Evolutionary conservation across 2,888 invertebrate species (phyloP), one percentile per base, ranked within the genome.

Genomic region (Aplocera efformata): DNA sequence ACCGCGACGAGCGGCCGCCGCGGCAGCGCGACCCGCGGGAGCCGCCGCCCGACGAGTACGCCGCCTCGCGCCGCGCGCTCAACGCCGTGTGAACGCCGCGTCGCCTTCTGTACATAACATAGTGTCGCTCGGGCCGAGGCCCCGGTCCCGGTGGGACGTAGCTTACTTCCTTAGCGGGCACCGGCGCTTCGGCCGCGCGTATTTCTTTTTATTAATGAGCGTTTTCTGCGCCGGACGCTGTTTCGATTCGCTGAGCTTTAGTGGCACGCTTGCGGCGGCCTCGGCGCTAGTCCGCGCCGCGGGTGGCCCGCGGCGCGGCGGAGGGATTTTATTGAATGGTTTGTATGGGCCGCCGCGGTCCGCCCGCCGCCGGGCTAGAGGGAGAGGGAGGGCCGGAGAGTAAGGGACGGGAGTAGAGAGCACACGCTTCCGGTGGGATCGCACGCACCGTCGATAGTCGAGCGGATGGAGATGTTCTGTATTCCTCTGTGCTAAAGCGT

Each of bases 21-120:
- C 61, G 80, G 60, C 17, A 11, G 23, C 74, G 89, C 65, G 38
- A 38, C 28, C 74, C 83, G 37, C 76, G 81, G 26, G 81, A 79
- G 39, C 74, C 79, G 41, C 76, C 82, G 41, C 77, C 83, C 43
- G 90, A 89, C 60, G 90, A 90, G 63, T 90, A 91, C 77, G 90
- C 90, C 49, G 89, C 92, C 26, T 91, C 93, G 60, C 89, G 93
- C 48, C 90, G 93, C 67, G 92, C 92, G 60, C 90, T 93, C 63
- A 93, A 93, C 83, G 93, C 93, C 76, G 93, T 94, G 80, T 94
- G 93, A 40, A 29, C 32, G 33, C 50, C 48, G 33, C 42, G 36
- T 37, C 45, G 41, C 35, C 32, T 17, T 27, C 41, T 35, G 37
- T 36, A 33, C 27, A 5, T 5, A 5, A 17, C 5, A 17, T 2